These are phyloP conservation scores for Astatoreochromis straeleni DNA, from an alignment of 2,113 vertebrate species.

Conservation along the genomic window DNA sequence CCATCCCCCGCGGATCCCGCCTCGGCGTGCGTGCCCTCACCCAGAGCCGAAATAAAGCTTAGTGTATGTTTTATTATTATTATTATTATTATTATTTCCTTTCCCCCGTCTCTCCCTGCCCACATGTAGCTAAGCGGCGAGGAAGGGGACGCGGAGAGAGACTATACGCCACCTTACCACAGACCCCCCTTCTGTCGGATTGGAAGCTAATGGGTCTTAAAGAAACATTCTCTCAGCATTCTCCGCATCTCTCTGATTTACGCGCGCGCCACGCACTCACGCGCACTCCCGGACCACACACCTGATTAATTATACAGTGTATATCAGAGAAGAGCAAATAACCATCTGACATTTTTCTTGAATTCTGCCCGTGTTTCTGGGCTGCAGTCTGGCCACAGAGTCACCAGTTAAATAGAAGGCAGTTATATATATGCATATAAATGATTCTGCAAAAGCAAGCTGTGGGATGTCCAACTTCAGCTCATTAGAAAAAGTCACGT, in stretches of 20 bases:
- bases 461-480: neutral
- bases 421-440: neutral
- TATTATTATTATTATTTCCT: neutral
- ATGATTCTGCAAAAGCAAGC: neutral
- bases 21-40: constrained; percentile 23
- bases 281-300: constrained; percentile 37
- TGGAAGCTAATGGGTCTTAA: constrained; percentile 77
- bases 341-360: neutral
- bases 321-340: neutral
- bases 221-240: constrained; percentile 74
- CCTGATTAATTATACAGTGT: constrained; percentile 52
- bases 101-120: constrained; percentile 15
- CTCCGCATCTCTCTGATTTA: constrained; percentile 65
- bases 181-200: constrained; percentile 62
- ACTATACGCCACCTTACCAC: constrained; percentile 67
- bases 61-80: neutral
- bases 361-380: neutral
- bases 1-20: constrained; percentile 49
- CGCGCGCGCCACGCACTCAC: constrained; percentile 28
- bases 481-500: neutral
- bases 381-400: neutral
- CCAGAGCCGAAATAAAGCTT: constrained; percentile 10
- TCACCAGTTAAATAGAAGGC: neutral
- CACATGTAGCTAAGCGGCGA: constrained; percentile 66
- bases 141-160: constrained; percentile 40